These are phyloP conservation scores for Abrostola tripartita DNA, from an alignment of 2,888 invertebrate species.

Conservation along the genomic window DNA sequence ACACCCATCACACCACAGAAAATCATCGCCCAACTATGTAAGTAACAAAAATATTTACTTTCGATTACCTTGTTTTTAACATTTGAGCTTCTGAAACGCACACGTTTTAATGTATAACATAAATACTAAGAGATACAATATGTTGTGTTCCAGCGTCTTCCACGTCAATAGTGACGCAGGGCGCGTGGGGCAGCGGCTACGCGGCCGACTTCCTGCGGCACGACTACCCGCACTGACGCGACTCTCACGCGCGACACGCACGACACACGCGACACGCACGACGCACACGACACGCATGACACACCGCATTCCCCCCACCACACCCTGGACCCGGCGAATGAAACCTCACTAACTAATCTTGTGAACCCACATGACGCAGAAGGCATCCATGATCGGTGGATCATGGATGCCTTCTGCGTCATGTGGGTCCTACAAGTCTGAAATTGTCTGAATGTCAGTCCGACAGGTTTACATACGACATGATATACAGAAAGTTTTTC, in stretches of 20 bases:
- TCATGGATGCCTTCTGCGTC: no score
- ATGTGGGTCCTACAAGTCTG: no score
- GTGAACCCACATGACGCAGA: no score
- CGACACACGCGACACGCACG: neutral
- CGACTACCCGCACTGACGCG: slow-evolving; percentile 74
- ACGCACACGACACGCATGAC: neutral
- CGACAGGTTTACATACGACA: neutral
- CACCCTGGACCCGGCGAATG: neutral
- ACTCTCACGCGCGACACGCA: neutral
- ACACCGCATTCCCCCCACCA: neutral
- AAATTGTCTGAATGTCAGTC: no score
- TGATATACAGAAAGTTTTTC: neutral
- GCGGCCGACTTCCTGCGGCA: slow-evolving; percentile 65
- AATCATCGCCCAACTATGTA: slow-evolving; percentile 69
- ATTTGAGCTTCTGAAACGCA: no score
- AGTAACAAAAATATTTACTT: slow-evolving; percentile 34
- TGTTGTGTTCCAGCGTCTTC: slow-evolving; percentile 57
- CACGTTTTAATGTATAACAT: neutral
- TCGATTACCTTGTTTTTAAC: neutral
- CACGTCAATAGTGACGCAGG: slow-evolving; percentile 56
- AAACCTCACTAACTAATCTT: no score
- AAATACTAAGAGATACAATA: neutral
- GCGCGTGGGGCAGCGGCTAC: slow-evolving; percentile 76
- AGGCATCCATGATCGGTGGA: no score
- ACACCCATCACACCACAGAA: slow-evolving; percentile 65